Conservation (phyloP, 2,888 invertebrate genomes). For the Cenopis cana region DNA sequence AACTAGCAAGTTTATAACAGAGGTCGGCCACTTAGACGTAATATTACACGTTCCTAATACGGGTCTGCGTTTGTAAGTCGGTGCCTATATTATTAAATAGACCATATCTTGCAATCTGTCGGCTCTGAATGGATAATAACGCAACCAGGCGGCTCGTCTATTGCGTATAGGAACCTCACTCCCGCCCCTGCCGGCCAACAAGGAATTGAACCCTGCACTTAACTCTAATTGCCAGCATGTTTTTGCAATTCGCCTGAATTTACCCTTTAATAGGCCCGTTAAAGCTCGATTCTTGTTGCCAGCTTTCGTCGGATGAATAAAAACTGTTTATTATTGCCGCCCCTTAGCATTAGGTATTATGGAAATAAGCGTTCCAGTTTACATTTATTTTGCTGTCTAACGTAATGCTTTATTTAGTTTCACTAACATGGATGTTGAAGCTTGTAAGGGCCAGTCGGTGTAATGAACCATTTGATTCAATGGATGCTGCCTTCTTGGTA, state of each 20-base stretch:
- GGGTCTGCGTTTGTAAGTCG: conserved; percentile 56
- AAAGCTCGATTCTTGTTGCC: conserved; percentile 48
- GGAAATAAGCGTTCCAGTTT: conserved; percentile 37
- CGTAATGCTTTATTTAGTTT: conserved; percentile 28
- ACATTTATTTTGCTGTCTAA: conserved; percentile 42
- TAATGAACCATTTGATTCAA: conserved; percentile 40
- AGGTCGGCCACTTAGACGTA: conserved; percentile 33
- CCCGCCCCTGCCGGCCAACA: conserved; percentile 66
- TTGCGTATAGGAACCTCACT: conserved; percentile 64
- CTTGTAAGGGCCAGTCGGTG: conserved; percentile 29
- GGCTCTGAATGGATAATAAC: conserved; percentile 74
- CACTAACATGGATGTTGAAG: conserved; percentile 35
- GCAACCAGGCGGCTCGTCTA: conserved; percentile 60
- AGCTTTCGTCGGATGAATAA: conserved; percentile 44
- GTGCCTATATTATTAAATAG: conserved; percentile 72
- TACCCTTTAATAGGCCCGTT: conserved; percentile 62
- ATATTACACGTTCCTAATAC: conserved; percentile 51
- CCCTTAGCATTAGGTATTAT: conserved; percentile 42
- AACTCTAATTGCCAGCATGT: conserved; percentile 71
- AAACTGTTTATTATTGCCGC: conserved; percentile 45
- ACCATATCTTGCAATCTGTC: conserved; percentile 72
- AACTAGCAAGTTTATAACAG: conserved; percentile 25
- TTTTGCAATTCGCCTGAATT: conserved; percentile 68
- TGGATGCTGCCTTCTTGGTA: conserved; percentile 32
- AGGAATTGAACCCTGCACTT: conserved; percentile 69